A percentile compares a stretch with the other conserved stretches of the same genome.
These are phyloP conservation scores for Cerastis leucographa DNA, from an alignment of 2,888 invertebrate genomes.

Conservation along the genomic window DNA sequence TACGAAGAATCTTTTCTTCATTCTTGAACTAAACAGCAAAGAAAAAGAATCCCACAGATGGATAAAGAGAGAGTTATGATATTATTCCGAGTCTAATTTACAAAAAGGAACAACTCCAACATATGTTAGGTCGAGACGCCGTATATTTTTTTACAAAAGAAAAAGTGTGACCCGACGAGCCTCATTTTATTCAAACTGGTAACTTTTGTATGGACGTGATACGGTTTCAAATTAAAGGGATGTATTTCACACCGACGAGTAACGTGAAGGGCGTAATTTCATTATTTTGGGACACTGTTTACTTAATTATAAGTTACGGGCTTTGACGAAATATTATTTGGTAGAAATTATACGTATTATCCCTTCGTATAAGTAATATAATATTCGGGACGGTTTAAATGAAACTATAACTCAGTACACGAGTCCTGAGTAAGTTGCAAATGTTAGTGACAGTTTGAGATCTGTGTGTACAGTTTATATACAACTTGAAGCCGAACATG, in stretches of 20 bases:
- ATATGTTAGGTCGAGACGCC: constrained; percentile 66
- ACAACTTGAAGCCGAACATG: constrained; percentile 32
- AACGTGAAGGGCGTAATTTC: constrained; percentile 33
- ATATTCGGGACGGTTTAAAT: constrained; percentile 12
- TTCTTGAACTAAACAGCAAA: constrained; percentile 52
- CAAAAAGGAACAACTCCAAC: constrained; percentile 69
- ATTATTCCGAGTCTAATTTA: constrained; percentile 71
- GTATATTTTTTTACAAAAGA: constrained; percentile 71
- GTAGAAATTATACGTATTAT: constrained; percentile 5
- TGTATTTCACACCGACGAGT: constrained; percentile 62
- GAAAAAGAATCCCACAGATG: constrained; percentile 41
- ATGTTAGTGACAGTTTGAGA: constrained; percentile 32
- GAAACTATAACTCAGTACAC: constrained; percentile 1
- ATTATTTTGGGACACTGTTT: constrained; percentile 19
- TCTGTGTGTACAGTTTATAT: constrained; percentile 25
- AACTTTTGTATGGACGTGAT: constrained; percentile 77
- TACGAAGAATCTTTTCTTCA: constrained; percentile 35
- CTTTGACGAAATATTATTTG: constrained; percentile 18
- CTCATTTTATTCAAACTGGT: constrained; percentile 80
- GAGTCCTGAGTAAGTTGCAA: constrained; percentile 26
- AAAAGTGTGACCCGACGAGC: constrained; percentile 75
- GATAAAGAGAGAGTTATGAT: constrained; percentile 68
- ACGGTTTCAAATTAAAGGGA: constrained; percentile 70
- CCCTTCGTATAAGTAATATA: not conserved
- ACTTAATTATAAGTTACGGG: not conserved